Percentiles rank a stretch among this genome's conserved stretches.
These are phyloP conservation scores for Pristionchus arcanus DNA, from an alignment of 2,888 invertebrate species.

Conservation along the genomic window DNA sequence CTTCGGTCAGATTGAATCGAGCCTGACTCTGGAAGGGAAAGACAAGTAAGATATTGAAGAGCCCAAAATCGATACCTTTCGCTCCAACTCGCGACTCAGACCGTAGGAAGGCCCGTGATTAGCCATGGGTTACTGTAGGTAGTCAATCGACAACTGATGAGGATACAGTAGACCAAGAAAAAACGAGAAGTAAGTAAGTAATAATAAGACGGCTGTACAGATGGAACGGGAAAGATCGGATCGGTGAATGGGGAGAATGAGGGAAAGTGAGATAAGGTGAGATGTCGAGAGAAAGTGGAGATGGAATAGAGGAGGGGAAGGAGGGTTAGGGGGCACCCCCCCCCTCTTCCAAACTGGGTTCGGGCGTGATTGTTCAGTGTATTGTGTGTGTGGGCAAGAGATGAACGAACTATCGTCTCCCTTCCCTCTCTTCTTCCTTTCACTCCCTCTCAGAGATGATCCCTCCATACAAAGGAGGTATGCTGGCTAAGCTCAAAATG, in stretches of 20 bases:
- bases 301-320: not conserved
- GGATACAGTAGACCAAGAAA: not conserved
- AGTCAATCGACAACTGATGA: conserved; percentile 14
- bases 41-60: not conserved
- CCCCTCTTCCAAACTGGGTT: conserved; percentile 14
- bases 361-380: conserved; percentile 41
- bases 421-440: conserved; percentile 5
- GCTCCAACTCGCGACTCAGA: conserved; percentile 78
- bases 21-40: conserved; percentile 80
- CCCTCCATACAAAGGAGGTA: conserved; percentile 48
- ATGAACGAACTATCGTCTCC: conserved; percentile 19
- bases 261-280: conserved; percentile 50
- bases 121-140: conserved; percentile 71
- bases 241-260: conserved; percentile 23
- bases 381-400: conserved; percentile 46
- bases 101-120: conserved; percentile 80
- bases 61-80: conserved; percentile 71
- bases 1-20: conserved; percentile 81
- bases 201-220: not conserved
- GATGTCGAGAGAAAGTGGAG: conserved; percentile 42
- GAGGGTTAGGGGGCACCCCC: conserved; percentile 31
- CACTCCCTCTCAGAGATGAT: conserved; percentile 29
- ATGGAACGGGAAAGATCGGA: conserved; percentile 12
- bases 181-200: conserved; percentile 18
- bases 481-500: conserved; percentile 32